Base-by-base conservation (phyloP, 2,797 vertebrate species). In the Clarias platycephalus region DNA sequence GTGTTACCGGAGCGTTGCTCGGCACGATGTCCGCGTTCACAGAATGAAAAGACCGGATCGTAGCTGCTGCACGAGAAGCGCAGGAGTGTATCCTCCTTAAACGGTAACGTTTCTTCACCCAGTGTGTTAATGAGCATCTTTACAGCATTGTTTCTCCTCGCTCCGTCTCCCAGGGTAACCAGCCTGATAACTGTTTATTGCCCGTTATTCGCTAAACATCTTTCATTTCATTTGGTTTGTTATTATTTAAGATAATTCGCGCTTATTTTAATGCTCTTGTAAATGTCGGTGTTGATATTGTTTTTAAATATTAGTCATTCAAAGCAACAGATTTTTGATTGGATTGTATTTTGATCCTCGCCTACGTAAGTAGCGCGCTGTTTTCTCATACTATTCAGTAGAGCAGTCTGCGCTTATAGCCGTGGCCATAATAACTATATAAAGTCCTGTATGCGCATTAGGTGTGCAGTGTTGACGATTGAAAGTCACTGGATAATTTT, bases 1-100 rank as follows among this genome's bases (percentile, higher is more conserved):
- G 58, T 28, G 12, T 44, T 49, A 24, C 57, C 68, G 58, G 31
- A 60, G 70, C 28, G 22, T 58, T 63, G 70, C 70, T 83, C 58
- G 16, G 37, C 58, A 49, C 88, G 18, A 83, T 68, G 67, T 76
- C 49, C 79, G 81, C 84, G 83, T 85, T 57, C 82, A 81, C 86
- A 93, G 88, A 84, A 94, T 93, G 93, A 88, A 60, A 84, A 60
- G 70, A 71, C 80, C 58, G 85, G 90, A 5, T 83, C 72, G 85
- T 63, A 4, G 57, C 81, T 64, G 81, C 86, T 88, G 89, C 88
- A 87, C 90, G 86, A 87, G 86, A 84, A 90, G 91, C 88, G 85
- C 90, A 78, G 88, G 87, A 9, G 71, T 24, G 49, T 82, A 68
- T 66, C 88, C 9, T 70, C 76, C 82, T 86, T 68, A 79, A 90